Evolutionary conservation across 2,797 vertebrate genomes (phyloP), one percentile per base, ranked within the genome.

Genomic region (Delichon dasypus): DNA sequence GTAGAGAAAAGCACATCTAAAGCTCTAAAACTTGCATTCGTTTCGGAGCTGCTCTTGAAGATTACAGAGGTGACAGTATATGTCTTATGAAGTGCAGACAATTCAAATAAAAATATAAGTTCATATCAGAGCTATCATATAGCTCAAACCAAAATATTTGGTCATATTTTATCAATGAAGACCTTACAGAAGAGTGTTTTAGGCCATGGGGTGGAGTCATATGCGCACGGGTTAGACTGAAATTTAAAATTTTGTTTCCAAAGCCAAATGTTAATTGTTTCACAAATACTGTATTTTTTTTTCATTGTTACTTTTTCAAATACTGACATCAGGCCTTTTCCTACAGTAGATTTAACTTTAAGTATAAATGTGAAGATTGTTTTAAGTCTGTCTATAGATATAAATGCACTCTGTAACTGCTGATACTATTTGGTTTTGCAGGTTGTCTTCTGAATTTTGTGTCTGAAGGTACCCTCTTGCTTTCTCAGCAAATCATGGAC

Each of bases 401-500:
- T 58, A 47, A 78, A 45, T 92, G 48, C 92, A 27, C 72, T 87
- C 51, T 70, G 48, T 97, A 78, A 97, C 81, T 1, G 3, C 36
- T 79, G 15, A 20, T 88, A 16, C 90, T 76, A 8, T 85, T 95
- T 98, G 91, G 36, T 97, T 98, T 95, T 90, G 94, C 97, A 96
- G 88, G 47, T 89, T 76, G 53, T 78, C 82, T 74, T 93, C 97
- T 40, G 93, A 93, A 94, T 73, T 93, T 89, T 88, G 42, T 53
- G 86, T 81, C 79, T 77, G 97, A 94, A 95, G 67, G 68, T 73
- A 66, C 38, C 48, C 36, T 90, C 30, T 53, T 79, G 79, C 51
- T 65, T 93, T 82, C 73, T 86, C 82, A 89, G 61, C n/a, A 67
- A 98, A 95, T 72, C 89, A 99, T 99, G 99, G 98, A 98, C 95